phyloP scores from a whole-genome alignment of 2,797 vertebrate species.

The Nyctibius grandis region DNA sequence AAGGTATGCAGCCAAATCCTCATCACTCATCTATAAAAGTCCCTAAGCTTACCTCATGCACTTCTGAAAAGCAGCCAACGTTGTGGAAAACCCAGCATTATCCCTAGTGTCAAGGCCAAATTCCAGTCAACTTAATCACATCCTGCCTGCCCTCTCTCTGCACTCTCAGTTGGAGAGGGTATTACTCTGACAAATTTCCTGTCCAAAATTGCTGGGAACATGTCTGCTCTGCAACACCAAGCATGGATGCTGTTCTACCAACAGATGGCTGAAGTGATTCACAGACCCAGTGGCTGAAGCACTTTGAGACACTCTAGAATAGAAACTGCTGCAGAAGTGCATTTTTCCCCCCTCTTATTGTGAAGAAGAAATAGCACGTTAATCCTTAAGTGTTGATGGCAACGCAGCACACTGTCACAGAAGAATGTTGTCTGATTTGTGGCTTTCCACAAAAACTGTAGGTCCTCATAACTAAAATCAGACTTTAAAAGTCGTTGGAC shows the following conservation, averaged over 20 bases:
- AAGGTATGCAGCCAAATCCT: background rate
- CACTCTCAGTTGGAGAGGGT: background rate
- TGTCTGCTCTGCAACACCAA: background rate
- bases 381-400: background rate
- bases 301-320: background rate
- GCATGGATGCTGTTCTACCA: background rate
- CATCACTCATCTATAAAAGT: background rate
- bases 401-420: background rate
- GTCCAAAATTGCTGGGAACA: background rate
- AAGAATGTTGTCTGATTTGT: background rate
- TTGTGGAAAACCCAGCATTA: background rate
- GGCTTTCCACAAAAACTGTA: background rate
- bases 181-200: conserved; percentile 15
- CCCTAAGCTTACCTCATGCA: background rate
- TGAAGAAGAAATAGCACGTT: background rate
- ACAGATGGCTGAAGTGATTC: conserved; percentile 22
- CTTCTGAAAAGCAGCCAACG: background rate
- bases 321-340: background rate
- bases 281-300: background rate
- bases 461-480: background rate
- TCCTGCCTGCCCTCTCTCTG: conserved; percentile 28
- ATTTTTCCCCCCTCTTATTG: background rate
- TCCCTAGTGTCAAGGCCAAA: background rate
- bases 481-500: background rate
- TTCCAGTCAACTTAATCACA: conserved; percentile 46